phyloP scores from a whole-genome alignment of 2,888 invertebrate species.

The Drosophila colorata region DNA sequence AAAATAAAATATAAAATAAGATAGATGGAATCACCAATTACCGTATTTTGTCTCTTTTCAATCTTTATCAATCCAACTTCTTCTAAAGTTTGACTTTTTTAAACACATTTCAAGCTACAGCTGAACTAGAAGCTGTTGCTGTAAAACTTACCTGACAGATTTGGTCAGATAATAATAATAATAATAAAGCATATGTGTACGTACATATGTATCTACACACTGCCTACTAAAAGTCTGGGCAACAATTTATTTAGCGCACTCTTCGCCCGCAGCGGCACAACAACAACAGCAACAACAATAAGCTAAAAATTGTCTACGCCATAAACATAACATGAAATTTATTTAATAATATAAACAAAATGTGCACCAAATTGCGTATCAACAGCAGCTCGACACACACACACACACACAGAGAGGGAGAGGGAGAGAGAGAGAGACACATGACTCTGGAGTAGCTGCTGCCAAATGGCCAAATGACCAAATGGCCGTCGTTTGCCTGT shows the following conservation, averaged over 20 bases:
- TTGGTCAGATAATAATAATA: conserved; percentile 22
- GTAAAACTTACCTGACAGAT: background rate
- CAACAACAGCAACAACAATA: conserved; percentile 22
- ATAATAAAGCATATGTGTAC: conserved; percentile 26
- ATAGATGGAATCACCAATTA: no score
- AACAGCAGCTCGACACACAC: conserved; percentile 49
- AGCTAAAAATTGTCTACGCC: conserved; percentile 20
- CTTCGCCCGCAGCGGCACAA: conserved; percentile 39
- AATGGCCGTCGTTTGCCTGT: conserved; percentile 59
- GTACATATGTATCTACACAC: conserved; percentile 4
- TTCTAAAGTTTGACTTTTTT: background rate
- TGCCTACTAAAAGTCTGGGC: conserved; percentile 29
- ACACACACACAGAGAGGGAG: background rate
- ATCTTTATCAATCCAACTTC: no score
- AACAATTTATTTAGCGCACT: conserved; percentile 56
- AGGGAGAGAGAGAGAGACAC: background rate
- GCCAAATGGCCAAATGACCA: conserved; percentile 42
- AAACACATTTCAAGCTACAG: background rate
- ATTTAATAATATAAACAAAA: conserved; percentile 80
- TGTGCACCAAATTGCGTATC: conserved; percentile 79
- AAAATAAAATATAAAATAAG: no score
- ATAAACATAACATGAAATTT: conserved; percentile 73
- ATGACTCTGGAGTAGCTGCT: conserved; percentile 14
- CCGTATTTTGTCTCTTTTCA: no score
- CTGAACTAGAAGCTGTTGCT: background rate